Conservation (phyloP, 2,113 vertebrate genomes). For the Collichthys lucidus region DNA sequence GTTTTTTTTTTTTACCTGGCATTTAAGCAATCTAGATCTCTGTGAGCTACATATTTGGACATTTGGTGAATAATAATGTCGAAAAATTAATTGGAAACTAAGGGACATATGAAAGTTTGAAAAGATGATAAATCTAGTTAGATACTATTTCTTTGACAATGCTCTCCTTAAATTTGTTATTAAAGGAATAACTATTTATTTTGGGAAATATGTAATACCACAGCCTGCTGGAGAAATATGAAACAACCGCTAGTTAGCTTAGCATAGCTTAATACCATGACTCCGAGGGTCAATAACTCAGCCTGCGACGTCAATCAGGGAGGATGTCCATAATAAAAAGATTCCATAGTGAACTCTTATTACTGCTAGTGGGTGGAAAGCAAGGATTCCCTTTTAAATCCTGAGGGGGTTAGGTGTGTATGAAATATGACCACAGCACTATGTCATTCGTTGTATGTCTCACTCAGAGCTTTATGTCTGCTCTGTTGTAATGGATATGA, state of each 20-base stretch:
- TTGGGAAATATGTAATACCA: neutral
- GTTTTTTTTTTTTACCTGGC: neutral
- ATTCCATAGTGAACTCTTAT: constrained; percentile 1
- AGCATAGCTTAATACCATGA: neutral
- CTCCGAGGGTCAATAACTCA: neutral
- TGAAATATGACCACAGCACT: constrained; percentile 75
- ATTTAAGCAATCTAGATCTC: neutral
- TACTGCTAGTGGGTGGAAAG: constrained; percentile 15
- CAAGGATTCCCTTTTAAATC: constrained; percentile 29
- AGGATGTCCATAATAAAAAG: constrained; percentile 7
- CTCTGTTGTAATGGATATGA: constrained; percentile 61
- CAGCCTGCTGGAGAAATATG: no score
- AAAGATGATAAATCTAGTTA: neutral
- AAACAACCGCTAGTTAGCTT: no score
- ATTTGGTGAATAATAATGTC: neutral
- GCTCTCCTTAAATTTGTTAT: neutral
- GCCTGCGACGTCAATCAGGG: constrained; percentile 8
- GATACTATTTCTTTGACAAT: neutral
- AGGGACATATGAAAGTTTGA: neutral
- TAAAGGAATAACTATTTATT: neutral
- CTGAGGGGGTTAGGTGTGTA: constrained; percentile 59
- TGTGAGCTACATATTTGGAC: neutral
- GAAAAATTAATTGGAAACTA: neutral
- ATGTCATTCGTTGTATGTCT: constrained; percentile 59
- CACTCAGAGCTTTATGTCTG: constrained; percentile 36